Percentiles rank a stretch among this genome's conserved stretches.
phyloP scores from a whole-genome alignment of 2,797 vertebrate genomes.

The Poeciliopsis infans region DNA sequence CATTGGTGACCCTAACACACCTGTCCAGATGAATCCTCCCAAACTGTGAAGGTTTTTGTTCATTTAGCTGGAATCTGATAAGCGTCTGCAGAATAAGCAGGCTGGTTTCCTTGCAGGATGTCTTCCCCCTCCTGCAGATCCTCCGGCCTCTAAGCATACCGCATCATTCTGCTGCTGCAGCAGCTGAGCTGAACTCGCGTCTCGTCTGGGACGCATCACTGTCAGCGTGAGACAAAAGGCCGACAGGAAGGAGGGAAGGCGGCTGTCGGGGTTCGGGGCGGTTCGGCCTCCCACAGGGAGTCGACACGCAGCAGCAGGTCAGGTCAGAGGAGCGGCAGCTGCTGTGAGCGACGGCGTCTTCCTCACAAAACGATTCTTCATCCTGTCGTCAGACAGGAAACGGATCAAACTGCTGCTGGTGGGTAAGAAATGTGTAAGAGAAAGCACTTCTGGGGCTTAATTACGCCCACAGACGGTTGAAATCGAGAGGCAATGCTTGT shows the following conservation, averaged over 20 bases:
- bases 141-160: conserved; percentile 4
- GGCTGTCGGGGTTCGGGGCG: conserved; percentile 4
- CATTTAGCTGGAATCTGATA: too few species aligned
- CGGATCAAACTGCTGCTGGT: background rate
- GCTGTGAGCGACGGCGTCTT: conserved; percentile 28
- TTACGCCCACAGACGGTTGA: conserved; percentile 14
- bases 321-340: conserved; percentile 52
- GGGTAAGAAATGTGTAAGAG: background rate
- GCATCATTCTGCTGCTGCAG: background rate
- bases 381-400: conserved; percentile 13
- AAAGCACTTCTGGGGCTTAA: background rate
- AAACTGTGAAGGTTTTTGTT: too few species aligned
- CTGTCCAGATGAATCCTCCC: too few species aligned
- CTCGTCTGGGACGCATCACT: conserved; percentile 26
- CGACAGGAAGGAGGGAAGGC: conserved; percentile 22
- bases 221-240: conserved; percentile 38
- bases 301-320: conserved; percentile 41
- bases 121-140: background rate
- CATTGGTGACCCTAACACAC: too few species aligned
- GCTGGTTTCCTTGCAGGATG: background rate
- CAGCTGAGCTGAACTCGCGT: background rate
- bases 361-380: conserved; percentile 15
- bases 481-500: conserved; percentile 18
- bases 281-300: conserved; percentile 33
- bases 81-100: too few species aligned